Percentiles rank a stretch among this genome's conserved stretches.
Evolutionary conservation across 2,888 invertebrate genomes (phyloP).

Genomic region (Phorcus lineatus): DNA sequence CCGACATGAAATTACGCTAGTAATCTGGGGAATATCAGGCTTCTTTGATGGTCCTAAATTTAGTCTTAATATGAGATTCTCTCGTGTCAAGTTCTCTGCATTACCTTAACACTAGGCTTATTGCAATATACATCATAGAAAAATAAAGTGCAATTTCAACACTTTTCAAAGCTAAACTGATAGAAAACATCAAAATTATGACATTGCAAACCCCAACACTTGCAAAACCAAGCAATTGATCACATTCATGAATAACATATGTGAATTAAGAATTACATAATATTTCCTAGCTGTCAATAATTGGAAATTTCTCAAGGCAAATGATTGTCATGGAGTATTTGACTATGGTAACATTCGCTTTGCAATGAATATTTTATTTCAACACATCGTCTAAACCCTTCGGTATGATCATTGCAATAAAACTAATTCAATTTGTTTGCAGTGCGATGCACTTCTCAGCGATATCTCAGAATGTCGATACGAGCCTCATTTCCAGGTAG

Average conservation of each 20-base stretch:
- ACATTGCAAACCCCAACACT: background rate
- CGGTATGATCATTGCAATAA: slow-evolving; percentile 31
- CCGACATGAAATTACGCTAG: slow-evolving; percentile 10
- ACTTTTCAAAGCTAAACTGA: background rate
- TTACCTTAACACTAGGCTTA: too few species aligned
- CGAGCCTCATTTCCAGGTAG: background rate
- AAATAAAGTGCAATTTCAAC: too few species aligned
- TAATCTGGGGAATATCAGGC: background rate
- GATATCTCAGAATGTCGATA: background rate
- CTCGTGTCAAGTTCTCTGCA: background rate
- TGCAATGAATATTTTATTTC: slow-evolving; percentile 39
- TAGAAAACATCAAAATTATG: background rate
- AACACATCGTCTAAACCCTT: slow-evolving; percentile 34
- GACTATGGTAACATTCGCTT: slow-evolving; percentile 33
- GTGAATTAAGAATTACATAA: slow-evolving; percentile 21
- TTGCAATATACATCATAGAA: too few species aligned
- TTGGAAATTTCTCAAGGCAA: slow-evolving; percentile 4
- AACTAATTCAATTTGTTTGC: slow-evolving; percentile 17
- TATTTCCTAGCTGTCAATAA: slow-evolving; percentile 10
- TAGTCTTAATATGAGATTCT: background rate
- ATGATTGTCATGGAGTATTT: background rate
- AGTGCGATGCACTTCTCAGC: background rate
- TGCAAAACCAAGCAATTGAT: background rate
- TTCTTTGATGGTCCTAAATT: slow-evolving; percentile 7
- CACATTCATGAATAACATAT: slow-evolving; percentile 7